Percentiles rank a stretch among this genome's conserved stretches.
Evolutionary conservation across 2,888 invertebrate species (phyloP).

Genomic region (Oligia strigilis): DNA sequence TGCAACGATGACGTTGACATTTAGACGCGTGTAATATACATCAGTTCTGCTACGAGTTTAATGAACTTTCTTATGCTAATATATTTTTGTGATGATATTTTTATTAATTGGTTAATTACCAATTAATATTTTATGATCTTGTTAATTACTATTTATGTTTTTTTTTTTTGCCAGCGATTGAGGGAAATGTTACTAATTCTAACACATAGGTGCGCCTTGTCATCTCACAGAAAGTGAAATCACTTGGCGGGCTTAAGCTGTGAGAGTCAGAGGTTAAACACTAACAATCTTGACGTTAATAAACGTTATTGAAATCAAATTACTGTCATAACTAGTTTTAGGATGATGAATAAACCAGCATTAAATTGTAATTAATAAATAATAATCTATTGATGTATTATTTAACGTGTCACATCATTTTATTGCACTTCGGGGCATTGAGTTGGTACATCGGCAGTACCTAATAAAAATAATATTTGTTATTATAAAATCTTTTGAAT

Average conservation of each 20-base stretch:
- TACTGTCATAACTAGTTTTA: slow-evolving; percentile 18
- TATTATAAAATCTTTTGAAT: slow-evolving; percentile 15
- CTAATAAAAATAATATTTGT: slow-evolving; percentile 3
- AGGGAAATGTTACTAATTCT: slow-evolving; percentile 21
- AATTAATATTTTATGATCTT: slow-evolving; percentile 29
- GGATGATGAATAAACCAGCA: neutral
- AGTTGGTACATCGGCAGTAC: slow-evolving; percentile 11
- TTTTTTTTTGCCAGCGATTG: slow-evolving; percentile 13
- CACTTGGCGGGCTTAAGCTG: slow-evolving; percentile 21
- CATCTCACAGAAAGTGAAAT: slow-evolving; percentile 50
- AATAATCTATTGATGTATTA: slow-evolving; percentile 6
- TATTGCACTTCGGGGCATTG: slow-evolving; percentile 14
- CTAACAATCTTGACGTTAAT: slow-evolving; percentile 19
- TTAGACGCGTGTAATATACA: slow-evolving; percentile 37
- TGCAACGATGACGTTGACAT: slow-evolving; percentile 51
- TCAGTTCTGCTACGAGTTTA: slow-evolving; percentile 24
- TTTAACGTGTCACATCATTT: neutral
- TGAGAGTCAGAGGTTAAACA: slow-evolving; percentile 35
- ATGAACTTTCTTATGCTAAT: slow-evolving; percentile 56
- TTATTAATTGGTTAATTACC: slow-evolving; percentile 37
- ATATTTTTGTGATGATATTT: slow-evolving; percentile 25
- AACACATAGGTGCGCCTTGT: slow-evolving; percentile 2
- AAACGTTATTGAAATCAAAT: slow-evolving; percentile 43
- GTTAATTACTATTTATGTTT: slow-evolving; percentile 9
- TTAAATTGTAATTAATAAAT: slow-evolving; percentile 21